These are phyloP conservation scores for Diplodus sargus DNA, from an alignment of 2,797 vertebrate genomes.

Conservation along the genomic window DNA sequence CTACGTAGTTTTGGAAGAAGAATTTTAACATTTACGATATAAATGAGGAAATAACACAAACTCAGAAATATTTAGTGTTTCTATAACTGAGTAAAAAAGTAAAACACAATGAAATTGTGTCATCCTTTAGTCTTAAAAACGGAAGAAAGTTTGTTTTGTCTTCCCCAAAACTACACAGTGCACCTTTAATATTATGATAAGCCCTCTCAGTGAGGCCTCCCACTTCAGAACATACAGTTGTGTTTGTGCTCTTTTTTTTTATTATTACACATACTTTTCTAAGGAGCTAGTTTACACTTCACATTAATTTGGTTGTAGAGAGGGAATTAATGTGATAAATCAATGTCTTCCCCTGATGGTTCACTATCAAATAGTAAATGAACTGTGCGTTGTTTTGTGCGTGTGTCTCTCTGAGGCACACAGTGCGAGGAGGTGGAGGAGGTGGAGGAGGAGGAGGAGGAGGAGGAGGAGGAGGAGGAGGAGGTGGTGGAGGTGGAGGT, in stretches of 20 bases:
- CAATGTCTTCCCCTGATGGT: not conserved
- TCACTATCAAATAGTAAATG: not conserved
- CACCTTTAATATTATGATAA: slow-evolving; percentile 35
- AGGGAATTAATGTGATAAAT: slow-evolving; percentile 10
- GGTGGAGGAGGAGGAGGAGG: slow-evolving; percentile 17
- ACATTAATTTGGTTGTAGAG: not conserved
- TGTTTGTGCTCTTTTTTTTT: not conserved
- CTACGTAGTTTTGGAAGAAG: no score
- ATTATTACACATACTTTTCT: not conserved
- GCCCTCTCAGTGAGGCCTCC: slow-evolving; percentile 26
- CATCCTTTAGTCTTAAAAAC: no score
- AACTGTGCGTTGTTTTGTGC: slow-evolving; percentile 17
- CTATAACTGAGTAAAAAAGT: no score
- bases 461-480: slow-evolving; percentile 25
- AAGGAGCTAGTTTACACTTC: not conserved
- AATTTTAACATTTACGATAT: no score
- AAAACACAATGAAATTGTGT: no score
- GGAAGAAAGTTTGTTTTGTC: no score
- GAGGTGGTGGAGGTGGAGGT: slow-evolving; percentile 21
- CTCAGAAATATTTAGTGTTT: no score
- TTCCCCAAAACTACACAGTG: no score
- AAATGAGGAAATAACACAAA: no score
- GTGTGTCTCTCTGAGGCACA: slow-evolving; percentile 4
- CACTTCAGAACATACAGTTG: not conserved
- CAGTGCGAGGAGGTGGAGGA: slow-evolving; percentile 25